Evolutionary conservation across 2,797 vertebrate genomes (phyloP).

Genomic region (Lepus oiostolus): DNA sequence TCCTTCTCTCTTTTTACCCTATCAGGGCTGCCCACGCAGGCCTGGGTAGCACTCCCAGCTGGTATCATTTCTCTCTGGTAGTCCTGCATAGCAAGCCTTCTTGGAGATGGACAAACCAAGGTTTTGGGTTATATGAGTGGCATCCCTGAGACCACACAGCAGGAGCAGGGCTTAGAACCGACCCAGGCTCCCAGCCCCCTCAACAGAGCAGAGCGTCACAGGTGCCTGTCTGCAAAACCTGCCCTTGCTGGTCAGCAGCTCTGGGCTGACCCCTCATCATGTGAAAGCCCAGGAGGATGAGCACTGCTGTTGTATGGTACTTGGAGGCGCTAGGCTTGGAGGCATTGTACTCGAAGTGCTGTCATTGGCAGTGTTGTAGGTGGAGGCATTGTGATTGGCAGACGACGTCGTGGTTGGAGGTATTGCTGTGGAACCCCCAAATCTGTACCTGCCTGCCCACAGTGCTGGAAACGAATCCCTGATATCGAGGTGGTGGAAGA

Average conservation of each 20-base stretch:
- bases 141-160: neutral
- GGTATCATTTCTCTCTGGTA: neutral
- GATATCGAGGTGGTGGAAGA: too few relatives aligned
- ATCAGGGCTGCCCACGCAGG: neutral
- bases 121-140: neutral
- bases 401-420: too few relatives aligned
- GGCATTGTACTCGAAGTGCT: too few relatives aligned
- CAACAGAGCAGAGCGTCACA: rapidly evolving
- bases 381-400: too few relatives aligned
- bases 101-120: neutral
- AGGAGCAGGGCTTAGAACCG: neutral
- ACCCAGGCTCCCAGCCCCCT: neutral
- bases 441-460: too few relatives aligned
- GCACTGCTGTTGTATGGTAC: too few relatives aligned
- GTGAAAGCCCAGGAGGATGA: neutral
- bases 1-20: neutral
- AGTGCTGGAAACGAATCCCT: too few relatives aligned
- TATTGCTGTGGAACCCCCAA: too few relatives aligned
- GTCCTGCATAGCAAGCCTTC: neutral
- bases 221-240: neutral
- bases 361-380: too few relatives aligned
- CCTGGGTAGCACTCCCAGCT: too few relatives aligned
- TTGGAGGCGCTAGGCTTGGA: too few relatives aligned
- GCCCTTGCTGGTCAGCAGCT: neutral
- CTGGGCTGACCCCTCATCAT: neutral